Evolutionary conservation across 2,888 invertebrate genomes (phyloP).

Genomic region (Rosalia funebris): DNA sequence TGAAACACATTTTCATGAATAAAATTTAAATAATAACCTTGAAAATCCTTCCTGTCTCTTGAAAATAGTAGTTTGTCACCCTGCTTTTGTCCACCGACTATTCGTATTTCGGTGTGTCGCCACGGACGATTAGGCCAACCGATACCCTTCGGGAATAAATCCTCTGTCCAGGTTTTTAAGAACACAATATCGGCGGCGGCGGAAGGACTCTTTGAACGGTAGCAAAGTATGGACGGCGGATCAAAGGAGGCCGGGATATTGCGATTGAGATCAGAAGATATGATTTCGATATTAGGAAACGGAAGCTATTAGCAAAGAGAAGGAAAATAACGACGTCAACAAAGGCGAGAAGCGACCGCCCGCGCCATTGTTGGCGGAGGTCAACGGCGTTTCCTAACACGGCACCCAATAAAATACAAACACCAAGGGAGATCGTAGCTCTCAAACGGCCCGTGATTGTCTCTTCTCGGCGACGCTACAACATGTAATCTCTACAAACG

Average conservation of each 20-base stretch:
- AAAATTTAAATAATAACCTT: too few species aligned
- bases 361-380: slow-evolving; percentile 37
- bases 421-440: slow-evolving; percentile 36
- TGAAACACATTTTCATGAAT: too few species aligned
- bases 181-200: slow-evolving; percentile 36
- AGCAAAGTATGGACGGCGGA: slow-evolving; percentile 45
- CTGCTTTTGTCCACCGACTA: too few species aligned
- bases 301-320: slow-evolving; percentile 52
- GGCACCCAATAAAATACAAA: slow-evolving; percentile 42
- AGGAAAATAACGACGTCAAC: slow-evolving; percentile 55
- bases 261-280: slow-evolving; percentile 54
- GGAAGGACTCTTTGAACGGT: slow-evolving; percentile 41
- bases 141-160: slow-evolving; percentile 42
- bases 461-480: slow-evolving; percentile 33
- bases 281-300: slow-evolving; percentile 56
- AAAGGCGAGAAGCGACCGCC: slow-evolving; percentile 35
- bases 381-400: slow-evolving; percentile 37
- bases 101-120: too few species aligned
- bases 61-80: too few species aligned
- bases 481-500: slow-evolving; percentile 43
- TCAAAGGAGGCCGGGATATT: slow-evolving; percentile 54
- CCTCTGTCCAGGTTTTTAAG: slow-evolving; percentile 31
- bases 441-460: slow-evolving; percentile 36
- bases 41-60: too few species aligned
- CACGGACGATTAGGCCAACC: slow-evolving; percentile 42